phyloP scores from a whole-genome alignment of 2,888 invertebrate genomes.

The Germaria angustata region DNA sequence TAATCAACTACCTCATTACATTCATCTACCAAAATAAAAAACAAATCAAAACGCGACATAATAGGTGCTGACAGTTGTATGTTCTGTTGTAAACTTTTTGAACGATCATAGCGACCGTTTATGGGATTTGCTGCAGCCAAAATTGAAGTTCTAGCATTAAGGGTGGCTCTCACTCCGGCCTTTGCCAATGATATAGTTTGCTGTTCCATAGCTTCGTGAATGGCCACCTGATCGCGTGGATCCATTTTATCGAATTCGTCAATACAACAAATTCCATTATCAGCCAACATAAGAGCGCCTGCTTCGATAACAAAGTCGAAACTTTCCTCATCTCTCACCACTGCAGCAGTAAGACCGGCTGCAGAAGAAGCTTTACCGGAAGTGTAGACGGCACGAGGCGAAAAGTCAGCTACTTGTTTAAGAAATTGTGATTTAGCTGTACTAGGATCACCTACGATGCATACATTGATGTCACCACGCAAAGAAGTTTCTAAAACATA shows the following conservation, averaged over 20 bases:
- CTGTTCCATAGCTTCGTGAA: constrained; percentile 99
- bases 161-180: constrained; percentile 97
- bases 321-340: constrained; percentile 97
- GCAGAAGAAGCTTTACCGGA: constrained; percentile 99
- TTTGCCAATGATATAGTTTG: constrained; percentile 99
- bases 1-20: constrained; percentile 97
- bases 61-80: constrained; percentile 96
- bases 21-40: constrained; percentile 98
- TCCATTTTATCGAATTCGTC: constrained; percentile 99
- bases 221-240: constrained; percentile 97
- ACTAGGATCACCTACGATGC: constrained; percentile 99
- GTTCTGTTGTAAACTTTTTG: constrained; percentile 96
- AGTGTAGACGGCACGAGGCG: constrained; percentile 97
- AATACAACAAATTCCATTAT: constrained; percentile 99
- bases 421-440: constrained; percentile 98
- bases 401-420: constrained; percentile 96
- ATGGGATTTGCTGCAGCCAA: constrained; percentile 99
- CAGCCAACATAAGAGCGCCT: constrained; percentile 99
- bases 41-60: constrained; percentile 99
- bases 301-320: constrained; percentile 99
- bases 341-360: constrained; percentile 99
- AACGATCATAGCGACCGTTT: constrained; percentile 97
- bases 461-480: constrained; percentile 98
- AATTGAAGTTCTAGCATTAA: constrained; percentile 98
- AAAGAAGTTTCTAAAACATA: constrained; percentile 86